Conservation (phyloP, 2,888 invertebrate genomes). For the Frankliniella fusca region DNA sequence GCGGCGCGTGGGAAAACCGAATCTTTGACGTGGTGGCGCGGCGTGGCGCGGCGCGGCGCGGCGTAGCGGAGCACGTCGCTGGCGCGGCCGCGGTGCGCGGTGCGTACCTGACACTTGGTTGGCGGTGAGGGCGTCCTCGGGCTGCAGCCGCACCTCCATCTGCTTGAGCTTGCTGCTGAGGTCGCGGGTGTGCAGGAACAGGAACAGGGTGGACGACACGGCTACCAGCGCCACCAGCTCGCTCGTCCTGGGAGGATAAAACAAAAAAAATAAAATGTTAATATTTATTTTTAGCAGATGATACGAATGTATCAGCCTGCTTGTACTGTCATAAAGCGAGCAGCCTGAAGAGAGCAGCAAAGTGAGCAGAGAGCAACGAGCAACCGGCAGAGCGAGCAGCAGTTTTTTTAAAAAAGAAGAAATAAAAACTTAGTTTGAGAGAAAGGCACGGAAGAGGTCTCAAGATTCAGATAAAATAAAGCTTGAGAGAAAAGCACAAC, state of each 20-base stretch:
- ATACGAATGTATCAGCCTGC: too few relatives aligned
- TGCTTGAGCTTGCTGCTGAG: conserved; percentile 73
- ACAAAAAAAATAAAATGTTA: too few relatives aligned
- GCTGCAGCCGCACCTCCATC: conserved; percentile 72
- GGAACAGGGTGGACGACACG: conserved; percentile 76
- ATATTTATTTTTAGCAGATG: too few relatives aligned
- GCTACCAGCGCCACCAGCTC: conserved; percentile 78
- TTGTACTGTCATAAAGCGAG: too few relatives aligned
- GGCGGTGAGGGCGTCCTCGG: conserved; percentile 55
- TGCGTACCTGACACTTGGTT: conserved; percentile 47
- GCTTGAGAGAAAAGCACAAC: too few relatives aligned
- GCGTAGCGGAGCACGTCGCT: conserved; percentile 36
- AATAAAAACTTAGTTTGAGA: too few relatives aligned
- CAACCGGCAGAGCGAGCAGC: too few relatives aligned
- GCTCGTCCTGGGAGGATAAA: conserved; percentile 61
- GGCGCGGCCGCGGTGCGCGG: conserved; percentile 34
- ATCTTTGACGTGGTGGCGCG: neutral
- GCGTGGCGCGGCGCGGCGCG: neutral
- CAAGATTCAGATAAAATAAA: too few relatives aligned
- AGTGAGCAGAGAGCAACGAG: too few relatives aligned
- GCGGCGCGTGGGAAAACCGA: conserved; percentile 32
- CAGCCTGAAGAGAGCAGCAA: too few relatives aligned
- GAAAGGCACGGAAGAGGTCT: too few relatives aligned
- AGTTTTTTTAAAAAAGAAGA: too few relatives aligned
- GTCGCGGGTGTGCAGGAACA: conserved; percentile 79